Evolutionary conservation across 2,888 invertebrate species (phyloP), one percentile per base, ranked within the genome.

Genomic region (Zele albiditarsus): DNA sequence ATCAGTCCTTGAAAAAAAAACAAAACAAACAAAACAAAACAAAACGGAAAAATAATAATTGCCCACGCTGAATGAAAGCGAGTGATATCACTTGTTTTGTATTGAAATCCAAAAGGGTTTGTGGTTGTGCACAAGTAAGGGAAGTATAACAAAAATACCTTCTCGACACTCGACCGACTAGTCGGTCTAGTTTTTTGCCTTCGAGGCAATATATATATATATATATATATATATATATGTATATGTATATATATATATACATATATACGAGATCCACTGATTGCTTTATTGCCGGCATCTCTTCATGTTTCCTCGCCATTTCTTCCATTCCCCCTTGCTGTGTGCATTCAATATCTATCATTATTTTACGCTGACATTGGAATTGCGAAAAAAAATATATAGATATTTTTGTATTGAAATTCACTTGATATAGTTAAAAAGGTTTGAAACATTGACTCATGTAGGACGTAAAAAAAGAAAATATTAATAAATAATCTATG

Each of bases 171-270:
- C 67, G 75, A 68, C 62, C 71, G 49, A 75, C 78, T 75, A 46
- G 80, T 75, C 77, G 70, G 74, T 78, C 74, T 77, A 81, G 74
- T 80, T 84, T 83, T 83, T 84, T 79, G 73, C 76, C 60, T 66
- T 58, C 25, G 27, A 65, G 71, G 46, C 49, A 53, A 20, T 23
- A 23, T 6, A 23, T 20, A 10, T 23, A 46, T 46, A n/a, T 10
- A 42, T 42, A 42, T 42, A n/a, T n/a, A n/a, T n/a, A n/a, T n/a
- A n/a, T n/a, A n/a, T n/a, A n/a, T n/a, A n/a, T n/a, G n/a, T n/a
- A 20, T 23, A 23, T 6, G 6, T 20, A 10, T 23, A 46, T 46
- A n/a, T 10, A 5, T n/a, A 20, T 10, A 53, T 6, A 20, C n/a
- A 46, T 46, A 6, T 46, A 53, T 53, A 53, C 8, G 65, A 76